Evolutionary conservation across 2,113 vertebrate species (phyloP), one percentile per base, ranked within the genome.

Genomic region (Amphiprion ocellaris): DNA sequence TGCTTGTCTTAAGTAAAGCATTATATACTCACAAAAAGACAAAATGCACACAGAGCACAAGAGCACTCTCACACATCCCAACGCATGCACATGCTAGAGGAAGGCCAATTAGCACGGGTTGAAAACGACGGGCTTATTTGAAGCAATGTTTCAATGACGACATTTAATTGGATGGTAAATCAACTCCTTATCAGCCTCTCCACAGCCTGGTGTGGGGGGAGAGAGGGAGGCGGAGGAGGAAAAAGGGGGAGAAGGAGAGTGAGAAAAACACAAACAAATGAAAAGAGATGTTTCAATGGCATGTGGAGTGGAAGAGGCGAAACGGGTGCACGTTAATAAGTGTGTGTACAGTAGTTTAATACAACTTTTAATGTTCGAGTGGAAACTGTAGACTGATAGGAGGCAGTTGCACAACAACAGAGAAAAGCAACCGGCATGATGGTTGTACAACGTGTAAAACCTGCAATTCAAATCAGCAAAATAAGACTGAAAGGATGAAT

Each of bases 161-260:
- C 96, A 97, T 98, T 99, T 99, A 99, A 99, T 99, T 99, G 97
- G 97, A 97, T 96, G 97, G 97, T 98, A 98, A 98, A 98, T 99
- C 97, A 98, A 97, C 97, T 97, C 94, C 97, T 98, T 98, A 99
- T 99, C 98, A 97, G 96, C 95, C 93, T 96, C 96, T 96, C 93
- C 95, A 92, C 98, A 99, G 97, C 97, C 96, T 96, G 96, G 95
- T 96, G 95, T 67, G 63, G 61, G 95, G 94, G 90, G 92, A 95
- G 94, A 94, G 95, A 58, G 21, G 37, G 59, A 16, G 19, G 19
- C 54, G 78, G 23, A 62, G 95, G 93, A 91, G 92, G 94, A 93
- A 94, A 95, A 55, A 74, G 30, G 24, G 28, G 28, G n/a, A 61
- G 66, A 52, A 56, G 59, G 49, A 41, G 55, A 63, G 15, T 1